Conservation (phyloP, 2,888 invertebrate species). For the Busseola fusca region DNA sequence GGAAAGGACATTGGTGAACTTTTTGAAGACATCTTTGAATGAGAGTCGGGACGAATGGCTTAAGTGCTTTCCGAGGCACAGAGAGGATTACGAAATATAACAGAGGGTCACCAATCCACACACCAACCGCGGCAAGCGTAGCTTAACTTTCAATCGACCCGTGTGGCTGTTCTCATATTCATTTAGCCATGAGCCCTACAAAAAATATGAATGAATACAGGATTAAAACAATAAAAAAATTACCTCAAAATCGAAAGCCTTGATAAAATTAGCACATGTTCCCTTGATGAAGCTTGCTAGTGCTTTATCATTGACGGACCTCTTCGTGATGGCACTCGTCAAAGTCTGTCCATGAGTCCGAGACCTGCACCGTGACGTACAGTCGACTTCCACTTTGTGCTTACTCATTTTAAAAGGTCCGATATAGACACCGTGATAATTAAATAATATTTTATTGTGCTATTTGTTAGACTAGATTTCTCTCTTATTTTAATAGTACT, state of each 20-base stretch:
- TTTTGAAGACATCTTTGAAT: background rate
- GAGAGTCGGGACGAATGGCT: no score
- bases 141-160: no score
- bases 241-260: conserved; percentile 90
- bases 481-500: background rate
- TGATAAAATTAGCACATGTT: conserved; percentile 90
- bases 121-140: no score
- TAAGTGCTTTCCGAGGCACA: no score
- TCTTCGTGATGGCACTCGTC: conserved; percentile 91
- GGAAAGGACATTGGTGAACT: background rate
- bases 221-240: background rate
- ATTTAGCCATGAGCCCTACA: no score
- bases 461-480: conserved; percentile 48
- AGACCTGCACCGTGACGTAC: conserved; percentile 90
- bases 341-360: conserved; percentile 88
- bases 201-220: background rate
- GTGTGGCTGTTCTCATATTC: no score
- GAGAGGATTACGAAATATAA: no score
- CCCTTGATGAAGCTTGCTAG: conserved; percentile 89
- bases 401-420: conserved; percentile 78
- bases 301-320: conserved; percentile 89
- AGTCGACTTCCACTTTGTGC: conserved; percentile 83
- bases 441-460: conserved; percentile 29
- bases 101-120: no score
- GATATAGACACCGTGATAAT: conserved; percentile 4